phyloP scores from a whole-genome alignment of 2,113 vertebrate species.

The Rhineura floridana region DNA sequence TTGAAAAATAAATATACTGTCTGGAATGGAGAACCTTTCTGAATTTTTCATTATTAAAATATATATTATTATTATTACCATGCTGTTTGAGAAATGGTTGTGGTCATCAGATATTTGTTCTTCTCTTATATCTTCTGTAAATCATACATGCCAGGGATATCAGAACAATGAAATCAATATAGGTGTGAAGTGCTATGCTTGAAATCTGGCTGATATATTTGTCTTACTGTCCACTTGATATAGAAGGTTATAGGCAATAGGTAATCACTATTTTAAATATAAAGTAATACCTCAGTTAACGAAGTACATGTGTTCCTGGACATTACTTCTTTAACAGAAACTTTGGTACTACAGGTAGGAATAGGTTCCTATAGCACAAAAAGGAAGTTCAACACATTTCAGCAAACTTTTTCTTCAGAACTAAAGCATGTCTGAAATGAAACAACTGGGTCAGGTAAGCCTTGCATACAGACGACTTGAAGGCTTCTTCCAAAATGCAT shows the following conservation, averaged over 20 bases:
- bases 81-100: neutral
- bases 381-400: no score
- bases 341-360: no score
- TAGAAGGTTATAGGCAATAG: neutral
- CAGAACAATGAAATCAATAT: neutral
- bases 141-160: neutral
- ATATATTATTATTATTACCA: neutral
- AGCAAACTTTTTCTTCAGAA: no score
- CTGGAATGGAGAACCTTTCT: neutral
- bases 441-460: no score
- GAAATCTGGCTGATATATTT: fast-evolving
- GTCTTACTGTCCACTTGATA: neutral
- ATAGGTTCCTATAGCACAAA: no score
- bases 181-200: neutral
- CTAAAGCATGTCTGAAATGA: no score
- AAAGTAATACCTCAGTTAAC: no score
- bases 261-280: neutral
- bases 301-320: no score
- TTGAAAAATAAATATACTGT: neutral
- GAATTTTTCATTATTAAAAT: neutral
- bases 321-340: no score
- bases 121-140: neutral
- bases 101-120: neutral
- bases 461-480: no score
- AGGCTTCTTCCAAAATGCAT: no score